Conservation (phyloP, 2,113 vertebrate species). For the Vulpes lagopus region DNA sequence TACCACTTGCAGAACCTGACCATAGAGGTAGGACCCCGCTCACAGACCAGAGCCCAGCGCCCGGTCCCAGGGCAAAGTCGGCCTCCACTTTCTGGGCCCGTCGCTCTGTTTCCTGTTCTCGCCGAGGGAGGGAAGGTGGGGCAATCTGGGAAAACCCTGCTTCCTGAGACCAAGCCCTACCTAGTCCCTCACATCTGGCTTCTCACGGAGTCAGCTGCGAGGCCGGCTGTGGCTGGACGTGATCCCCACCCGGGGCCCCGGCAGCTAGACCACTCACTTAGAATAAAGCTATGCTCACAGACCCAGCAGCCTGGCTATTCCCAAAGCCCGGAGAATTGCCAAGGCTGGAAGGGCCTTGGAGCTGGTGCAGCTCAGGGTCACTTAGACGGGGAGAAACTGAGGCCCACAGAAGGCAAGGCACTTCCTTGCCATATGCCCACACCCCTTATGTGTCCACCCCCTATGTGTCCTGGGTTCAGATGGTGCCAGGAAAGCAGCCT, state of each 20-base stretch:
- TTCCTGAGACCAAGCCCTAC: background rate
- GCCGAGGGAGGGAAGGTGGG: background rate
- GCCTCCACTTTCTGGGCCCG: too few species aligned
- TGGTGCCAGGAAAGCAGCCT: too few species aligned
- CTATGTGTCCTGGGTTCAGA: background rate
- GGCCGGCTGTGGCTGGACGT: fast-evolving
- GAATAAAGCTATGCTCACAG: background rate
- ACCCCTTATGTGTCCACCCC: fast-evolving
- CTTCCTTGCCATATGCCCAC: fast-evolving
- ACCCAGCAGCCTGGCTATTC: background rate
- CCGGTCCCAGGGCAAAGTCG: background rate
- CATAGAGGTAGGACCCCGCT: slow-evolving; percentile 93
- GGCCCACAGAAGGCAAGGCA: background rate
- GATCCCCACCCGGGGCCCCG: fast-evolving
- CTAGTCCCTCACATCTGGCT: fast-evolving
- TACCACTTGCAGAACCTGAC: slow-evolving; percentile 99
- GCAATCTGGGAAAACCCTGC: too few species aligned
- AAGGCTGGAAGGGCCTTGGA: background rate
- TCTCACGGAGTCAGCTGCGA: background rate
- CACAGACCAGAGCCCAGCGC: background rate
- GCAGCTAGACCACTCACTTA: fast-evolving
- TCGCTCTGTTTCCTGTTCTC: fast-evolving
- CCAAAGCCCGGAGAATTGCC: background rate
- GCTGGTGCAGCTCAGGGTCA: fast-evolving
- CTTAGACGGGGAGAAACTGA: fast-evolving